phyloP scores from a whole-genome alignment of 2,113 vertebrate species.

The Heliornis fulica region DNA sequence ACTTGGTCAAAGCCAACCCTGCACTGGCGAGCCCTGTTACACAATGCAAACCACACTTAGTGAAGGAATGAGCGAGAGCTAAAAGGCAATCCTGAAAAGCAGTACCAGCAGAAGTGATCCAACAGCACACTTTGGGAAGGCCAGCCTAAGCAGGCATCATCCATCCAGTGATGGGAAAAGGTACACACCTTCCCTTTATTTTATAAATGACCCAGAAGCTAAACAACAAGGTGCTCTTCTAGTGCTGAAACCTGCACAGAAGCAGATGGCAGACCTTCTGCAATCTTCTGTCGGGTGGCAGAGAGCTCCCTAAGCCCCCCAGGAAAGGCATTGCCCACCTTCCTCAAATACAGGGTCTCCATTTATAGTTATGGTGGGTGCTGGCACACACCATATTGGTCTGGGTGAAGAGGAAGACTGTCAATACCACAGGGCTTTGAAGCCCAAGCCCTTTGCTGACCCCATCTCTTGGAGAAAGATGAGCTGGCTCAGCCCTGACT shows the following conservation, averaged over 20 bases:
- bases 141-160: neutral
- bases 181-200: neutral
- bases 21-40: neutral
- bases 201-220: neutral
- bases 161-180: neutral
- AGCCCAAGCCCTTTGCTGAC: neutral
- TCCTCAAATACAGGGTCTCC: rapidly evolving
- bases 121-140: neutral
- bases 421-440: rapidly evolving
- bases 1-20: neutral
- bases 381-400: neutral
- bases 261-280: neutral
- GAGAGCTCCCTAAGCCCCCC: neutral
- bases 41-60: neutral
- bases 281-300: rapidly evolving
- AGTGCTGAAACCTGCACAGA: neutral
- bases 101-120: neutral
- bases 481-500: neutral
- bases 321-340: rapidly evolving
- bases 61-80: neutral
- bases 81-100: neutral
- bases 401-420: rapidly evolving
- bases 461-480: neutral
- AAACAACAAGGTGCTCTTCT: neutral
- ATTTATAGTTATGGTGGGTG: neutral